Conservation (phyloP, 2,797 vertebrate species). For the Pangasius djambal region DNA sequence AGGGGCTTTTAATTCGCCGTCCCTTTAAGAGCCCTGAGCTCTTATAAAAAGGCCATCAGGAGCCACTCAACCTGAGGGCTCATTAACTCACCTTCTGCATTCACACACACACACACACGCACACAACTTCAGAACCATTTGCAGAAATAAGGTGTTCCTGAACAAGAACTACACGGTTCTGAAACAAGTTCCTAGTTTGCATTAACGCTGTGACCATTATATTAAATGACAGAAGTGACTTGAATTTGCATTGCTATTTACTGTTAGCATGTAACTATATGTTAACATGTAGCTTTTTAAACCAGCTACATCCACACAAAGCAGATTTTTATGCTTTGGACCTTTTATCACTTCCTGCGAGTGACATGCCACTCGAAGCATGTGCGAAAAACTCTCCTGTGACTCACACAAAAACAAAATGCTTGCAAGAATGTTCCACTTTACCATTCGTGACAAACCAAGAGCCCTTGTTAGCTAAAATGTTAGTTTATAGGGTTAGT, state of each 20-base stretch:
- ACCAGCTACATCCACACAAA: neutral
- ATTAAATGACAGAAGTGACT: neutral
- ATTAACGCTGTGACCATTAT: neutral
- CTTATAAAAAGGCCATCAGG: conserved; percentile 44
- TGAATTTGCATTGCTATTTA: neutral
- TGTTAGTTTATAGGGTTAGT: neutral
- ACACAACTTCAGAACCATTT: neutral
- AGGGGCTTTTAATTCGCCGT: conserved; percentile 46
- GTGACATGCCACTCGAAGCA: neutral
- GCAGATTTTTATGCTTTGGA: neutral
- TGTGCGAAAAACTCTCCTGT: neutral
- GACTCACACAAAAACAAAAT: neutral
- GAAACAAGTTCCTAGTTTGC: neutral
- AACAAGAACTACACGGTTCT: no score
- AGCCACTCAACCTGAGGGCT: conserved; percentile 27
- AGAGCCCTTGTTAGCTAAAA: neutral
- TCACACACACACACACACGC: conserved; percentile 5
- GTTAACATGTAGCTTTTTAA: neutral
- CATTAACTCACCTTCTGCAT: conserved; percentile 31
- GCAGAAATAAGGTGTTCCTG: neutral
- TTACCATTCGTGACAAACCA: neutral
- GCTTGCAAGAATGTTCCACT: neutral
- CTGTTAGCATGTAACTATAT: neutral
- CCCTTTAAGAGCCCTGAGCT: conserved; percentile 42
- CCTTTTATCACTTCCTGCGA: neutral